phyloP scores from a whole-genome alignment of 2,797 vertebrate species.

The Brotula barbata region DNA sequence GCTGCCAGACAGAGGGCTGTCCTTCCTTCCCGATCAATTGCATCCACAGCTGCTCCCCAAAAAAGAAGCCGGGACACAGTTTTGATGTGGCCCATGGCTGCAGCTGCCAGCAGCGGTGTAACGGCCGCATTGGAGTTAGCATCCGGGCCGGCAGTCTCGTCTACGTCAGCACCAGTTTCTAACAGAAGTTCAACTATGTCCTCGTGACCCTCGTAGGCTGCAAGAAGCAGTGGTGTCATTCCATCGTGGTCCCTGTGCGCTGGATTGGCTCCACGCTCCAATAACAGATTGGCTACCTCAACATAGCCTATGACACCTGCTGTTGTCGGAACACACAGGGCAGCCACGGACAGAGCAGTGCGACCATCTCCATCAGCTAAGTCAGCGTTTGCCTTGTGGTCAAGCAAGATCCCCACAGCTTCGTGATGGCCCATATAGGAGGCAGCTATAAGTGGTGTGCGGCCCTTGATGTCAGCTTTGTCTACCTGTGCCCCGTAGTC shows the following conservation, averaged over 20 bases:
- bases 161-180: conserved; percentile 82
- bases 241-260: conserved; percentile 81
- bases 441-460: conserved; percentile 83
- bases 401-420: conserved; percentile 76
- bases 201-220: conserved; percentile 82
- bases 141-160: conserved; percentile 73
- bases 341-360: conserved; percentile 81
- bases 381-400: conserved; percentile 74
- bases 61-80: conserved; percentile 79
- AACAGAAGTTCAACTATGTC: conserved; percentile 83
- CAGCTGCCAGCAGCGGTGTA: conserved; percentile 81
- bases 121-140: conserved; percentile 64
- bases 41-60: conserved; percentile 84
- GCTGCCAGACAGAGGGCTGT: conserved; percentile 82
- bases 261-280: conserved; percentile 80
- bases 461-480: conserved; percentile 77
- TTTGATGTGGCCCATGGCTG: conserved; percentile 81
- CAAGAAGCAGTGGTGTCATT: conserved; percentile 82
- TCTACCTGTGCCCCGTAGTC: conserved; percentile 76
- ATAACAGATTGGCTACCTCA: conserved; percentile 77
- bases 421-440: conserved; percentile 86
- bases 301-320: conserved; percentile 74
- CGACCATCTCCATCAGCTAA: conserved; percentile 79
- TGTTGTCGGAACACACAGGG: conserved; percentile 79
- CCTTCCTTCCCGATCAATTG: conserved; percentile 81